Base-by-base conservation (phyloP, 1,140 invertebrate genomes). In the Diploscapter pachys region DNA sequence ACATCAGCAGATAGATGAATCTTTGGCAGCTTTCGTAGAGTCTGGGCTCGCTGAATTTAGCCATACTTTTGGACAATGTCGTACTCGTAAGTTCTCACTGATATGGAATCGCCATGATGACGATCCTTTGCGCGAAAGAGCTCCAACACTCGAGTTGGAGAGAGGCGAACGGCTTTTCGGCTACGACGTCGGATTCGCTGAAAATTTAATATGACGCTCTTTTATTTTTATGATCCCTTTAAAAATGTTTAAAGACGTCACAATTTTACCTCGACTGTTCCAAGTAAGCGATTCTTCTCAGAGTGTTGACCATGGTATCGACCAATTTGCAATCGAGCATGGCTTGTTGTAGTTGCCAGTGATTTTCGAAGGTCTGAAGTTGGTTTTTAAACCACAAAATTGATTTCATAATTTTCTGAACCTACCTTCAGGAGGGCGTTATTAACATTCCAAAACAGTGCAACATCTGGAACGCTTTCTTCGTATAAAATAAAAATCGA, bases 401-500 rank as follows among this genome's bases (percentile, higher is more conserved):
- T 31, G 31, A 31, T 31, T 31, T 31, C 31, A 31, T 31, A 31
- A 31, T 31, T 31, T 31, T 31, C 31, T 31, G 1, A 8, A 49
- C 5, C 31, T 48, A 73, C 61, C 56, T 76, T 76, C 57, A 77
- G 74, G 13, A 76, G 57, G n/a, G 75, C 75, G 50, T 76, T 76
- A 3, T 50, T 61, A 4, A 76, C 63, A 59, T 76, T 76, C 75
- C 75, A 76, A 54, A 76, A 76, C 3, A 76, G 73, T 6, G 75
- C 13, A 55, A 49, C 63, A 65, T 76, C 75, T 5, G 57, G 5
- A 0, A 76, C 73, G 5, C 72, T 63, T n/a, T 68, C 53, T 54
- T 77, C 74, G 73, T 76, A 76, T 49, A 77, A 13, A 48, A 76
- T 73, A 49, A 76, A 65, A 13, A 76, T 56, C 52, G 75, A 49